Evolutionary conservation across 2,797 vertebrate genomes (phyloP), one percentile per base, ranked within the genome.

Genomic region (Bovichtus diacanthus): DNA sequence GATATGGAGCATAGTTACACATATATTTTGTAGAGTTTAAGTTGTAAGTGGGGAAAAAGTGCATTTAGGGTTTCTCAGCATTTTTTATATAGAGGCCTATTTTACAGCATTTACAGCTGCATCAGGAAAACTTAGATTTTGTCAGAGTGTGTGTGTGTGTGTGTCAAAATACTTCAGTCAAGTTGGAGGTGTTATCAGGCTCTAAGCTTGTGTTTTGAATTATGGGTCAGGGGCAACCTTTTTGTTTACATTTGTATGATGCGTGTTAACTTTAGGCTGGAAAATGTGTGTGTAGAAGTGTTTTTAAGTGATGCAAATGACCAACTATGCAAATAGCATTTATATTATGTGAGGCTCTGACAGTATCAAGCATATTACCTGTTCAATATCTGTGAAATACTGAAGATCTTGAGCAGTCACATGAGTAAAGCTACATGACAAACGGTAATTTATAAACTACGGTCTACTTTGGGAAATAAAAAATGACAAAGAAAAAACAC

Each of bases 381-480:
- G 5, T 54, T 21, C 16, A 63, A 1, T 56, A 50, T 15, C 3
- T 36, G 5, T 72, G 51, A 41, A 15, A 64, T 19, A 43, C n/a
- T 7, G 61, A 46, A 27, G 5, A 59, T 50, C 9, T 19, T 43
- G 38, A 74, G 16, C 15, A 39, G 11, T 49, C 19, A 21, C 21
- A 27, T 31, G 3, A 23, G 6, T 21, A n/a, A 47, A 27, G 27
- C 21, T 3, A 25, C 10, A n/a, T 29, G 9, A 29, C 10, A 41
- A 46, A 5, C 3, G 34, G 25, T 29, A 6, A 3, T 7, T 21
- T 27, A 41, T 3, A 5, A 60, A 54, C n/a, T 7, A 0, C 13
- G 61, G 2, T 1, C n/a, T 5, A 50, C 5, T 21, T 47, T 70
- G 23, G 9, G n/a, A 69, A 87, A 77, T 73, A 76, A 68, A 68